Evolutionary conservation across 2,797 vertebrate genomes (phyloP).

Genomic region (Muraenolepis orangiensis): DNA sequence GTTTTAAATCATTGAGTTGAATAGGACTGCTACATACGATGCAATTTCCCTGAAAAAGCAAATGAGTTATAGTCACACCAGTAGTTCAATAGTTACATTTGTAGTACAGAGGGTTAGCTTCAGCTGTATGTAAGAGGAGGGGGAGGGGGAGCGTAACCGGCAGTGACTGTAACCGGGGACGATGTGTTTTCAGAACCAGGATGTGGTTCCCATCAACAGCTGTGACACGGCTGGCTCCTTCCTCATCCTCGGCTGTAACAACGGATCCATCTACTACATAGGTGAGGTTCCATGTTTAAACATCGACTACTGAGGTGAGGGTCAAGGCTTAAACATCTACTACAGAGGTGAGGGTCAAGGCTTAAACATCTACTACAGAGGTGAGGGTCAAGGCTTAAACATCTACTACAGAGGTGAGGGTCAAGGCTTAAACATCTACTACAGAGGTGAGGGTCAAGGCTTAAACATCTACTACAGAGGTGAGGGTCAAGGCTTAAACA

Average conservation of each 20-base stretch:
- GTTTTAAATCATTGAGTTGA: too few species aligned
- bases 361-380: background rate
- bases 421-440: slow-evolving; percentile 17
- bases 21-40: too few species aligned
- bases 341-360: slow-evolving; percentile 61
- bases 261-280: slow-evolving; percentile 86
- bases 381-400: background rate
- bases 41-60: too few species aligned
- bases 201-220: slow-evolving; percentile 90
- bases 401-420: slow-evolving; percentile 78
- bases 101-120: too few species aligned
- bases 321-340: slow-evolving; percentile 68
- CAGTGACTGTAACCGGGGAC: background rate
- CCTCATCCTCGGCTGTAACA: slow-evolving; percentile 89
- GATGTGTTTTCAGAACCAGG: slow-evolving; percentile 77
- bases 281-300: slow-evolving; percentile 40
- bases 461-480: slow-evolving; percentile 68
- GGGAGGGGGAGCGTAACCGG: background rate
- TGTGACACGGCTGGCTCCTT: slow-evolving; percentile 89
- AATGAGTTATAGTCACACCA: too few species aligned
- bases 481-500: slow-evolving; percentile 31
- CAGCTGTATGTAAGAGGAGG: too few species aligned
- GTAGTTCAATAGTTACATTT: too few species aligned
- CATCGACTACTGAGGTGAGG: background rate
- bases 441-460: slow-evolving; percentile 41